phyloP scores from a whole-genome alignment of 2,888 invertebrate genomes.

The Cotesia congregata region DNA sequence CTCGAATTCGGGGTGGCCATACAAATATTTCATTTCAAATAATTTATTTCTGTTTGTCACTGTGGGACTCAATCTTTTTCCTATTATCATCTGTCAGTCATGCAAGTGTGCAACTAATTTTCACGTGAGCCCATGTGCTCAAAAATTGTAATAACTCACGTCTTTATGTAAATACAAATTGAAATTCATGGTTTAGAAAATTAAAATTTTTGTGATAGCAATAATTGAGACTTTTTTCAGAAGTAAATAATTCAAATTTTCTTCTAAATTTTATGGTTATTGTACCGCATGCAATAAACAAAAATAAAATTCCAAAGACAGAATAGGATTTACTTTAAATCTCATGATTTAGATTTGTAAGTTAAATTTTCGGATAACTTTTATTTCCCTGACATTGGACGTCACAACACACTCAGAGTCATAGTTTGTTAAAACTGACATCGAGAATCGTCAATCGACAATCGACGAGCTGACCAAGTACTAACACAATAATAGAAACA shows the following conservation, averaged over 20 bases:
- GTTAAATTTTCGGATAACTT: neutral
- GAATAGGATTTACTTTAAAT: slow-evolving; percentile 11
- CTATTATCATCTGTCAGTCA: slow-evolving; percentile 59
- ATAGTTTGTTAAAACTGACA: slow-evolving; percentile 2
- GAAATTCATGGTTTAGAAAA: no score
- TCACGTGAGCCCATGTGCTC: slow-evolving; percentile 7
- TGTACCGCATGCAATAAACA: slow-evolving; percentile 17
- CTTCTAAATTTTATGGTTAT: no score
- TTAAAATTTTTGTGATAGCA: no score
- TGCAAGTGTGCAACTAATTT: slow-evolving; percentile 32
- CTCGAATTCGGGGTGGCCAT: neutral
- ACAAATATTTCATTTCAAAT: slow-evolving; percentile 53
- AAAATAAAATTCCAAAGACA: neutral
- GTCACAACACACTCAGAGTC: slow-evolving; percentile 37
- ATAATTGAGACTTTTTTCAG: no score
- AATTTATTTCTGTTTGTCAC: slow-evolving; percentile 28
- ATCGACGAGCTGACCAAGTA: slow-evolving; percentile 11
- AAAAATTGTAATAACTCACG: slow-evolving; percentile 51
- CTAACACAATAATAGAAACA: neutral
- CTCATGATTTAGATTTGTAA: neutral
- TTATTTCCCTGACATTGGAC: slow-evolving; percentile 26
- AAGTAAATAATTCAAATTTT: no score
- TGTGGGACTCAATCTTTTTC: slow-evolving; percentile 32
- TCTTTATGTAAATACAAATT: neutral
- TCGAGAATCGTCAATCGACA: neutral